Base-by-base conservation (phyloP, 2,113 vertebrate genomes). In the Python bivittatus region DNA sequence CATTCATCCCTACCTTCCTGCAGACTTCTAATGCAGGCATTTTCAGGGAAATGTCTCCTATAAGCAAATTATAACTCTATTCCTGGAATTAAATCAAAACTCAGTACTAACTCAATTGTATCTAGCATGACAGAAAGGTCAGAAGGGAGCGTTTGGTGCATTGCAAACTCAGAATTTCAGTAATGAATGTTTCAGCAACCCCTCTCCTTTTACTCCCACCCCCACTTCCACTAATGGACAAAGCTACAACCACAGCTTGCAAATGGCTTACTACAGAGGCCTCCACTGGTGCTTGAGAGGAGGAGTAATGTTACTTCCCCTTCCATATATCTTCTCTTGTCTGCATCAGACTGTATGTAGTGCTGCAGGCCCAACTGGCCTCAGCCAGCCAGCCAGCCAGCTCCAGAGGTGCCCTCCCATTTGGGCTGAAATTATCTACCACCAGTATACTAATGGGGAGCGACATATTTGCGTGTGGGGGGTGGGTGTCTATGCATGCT, bases 21-120 rank as follows among this genome's bases (percentile, higher is more conserved):
- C 64, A 83, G 61, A 12, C 0, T 5, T 27, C 87, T 84, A 58
- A 85, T 89, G 88, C 88, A 84, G 60, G 79, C 79, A 93, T 94
- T 96, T 92, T 38, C 93, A 23, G 95, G 68, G 56, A 97, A 95
- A 96, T 53, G 96, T 95, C 88, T 89, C 92, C 96, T 94, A 58
- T 27, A 95, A 97, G 93, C 85, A 92, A 95, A 96, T 96, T 94
- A 94, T 93, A 84, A 94, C 94, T 96, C 96, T 96, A 96, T 96
- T 96, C 96, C 88, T 6, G 92, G 97, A 97, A 98, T 97, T 97
- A 95, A 96, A 97, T 96, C 94, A 95, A 96, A 94, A 88, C 95
- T 96, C 95, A 72, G 91, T 42, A 84, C 93, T 97, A 96, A 97
- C 96, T 96, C 92, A 88, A 97, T 96, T 95, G 95, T 92, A 88